These are phyloP conservation scores for Lepidonotus clava DNA, from an alignment of 2,888 invertebrate genomes.

Conservation along the genomic window DNA sequence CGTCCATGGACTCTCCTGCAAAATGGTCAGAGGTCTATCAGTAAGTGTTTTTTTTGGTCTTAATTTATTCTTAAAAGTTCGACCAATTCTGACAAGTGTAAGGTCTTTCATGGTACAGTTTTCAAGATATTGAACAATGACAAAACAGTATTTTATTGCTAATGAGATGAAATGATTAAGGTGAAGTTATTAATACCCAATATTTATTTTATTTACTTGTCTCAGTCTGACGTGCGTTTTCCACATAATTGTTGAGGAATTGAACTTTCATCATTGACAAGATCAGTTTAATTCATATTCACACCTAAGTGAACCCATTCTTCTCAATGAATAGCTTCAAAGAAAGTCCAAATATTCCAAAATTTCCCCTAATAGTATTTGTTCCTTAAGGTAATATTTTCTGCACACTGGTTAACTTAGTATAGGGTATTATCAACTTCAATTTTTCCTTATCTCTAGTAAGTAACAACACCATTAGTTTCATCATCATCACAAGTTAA, in stretches of 20 bases:
- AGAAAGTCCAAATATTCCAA: too few relatives aligned
- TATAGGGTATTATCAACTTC: too few relatives aligned
- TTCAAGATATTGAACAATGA: neutral
- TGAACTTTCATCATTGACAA: neutral
- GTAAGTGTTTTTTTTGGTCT: too few relatives aligned
- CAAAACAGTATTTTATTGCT: neutral
- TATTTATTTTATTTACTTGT: neutral
- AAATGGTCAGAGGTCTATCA: neutral
- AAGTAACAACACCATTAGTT: too few relatives aligned
- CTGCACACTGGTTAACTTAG: too few relatives aligned
- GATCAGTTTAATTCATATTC: too few relatives aligned
- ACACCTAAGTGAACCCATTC: too few relatives aligned
- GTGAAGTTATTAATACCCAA: neutral
- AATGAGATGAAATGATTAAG: neutral
- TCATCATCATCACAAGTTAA: too few relatives aligned
- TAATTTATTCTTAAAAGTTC: neutral
- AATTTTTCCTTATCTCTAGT: too few relatives aligned
- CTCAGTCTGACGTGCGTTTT: neutral
- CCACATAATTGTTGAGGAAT: neutral
- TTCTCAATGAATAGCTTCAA: too few relatives aligned
- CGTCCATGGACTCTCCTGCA: slow-evolving; percentile 90
- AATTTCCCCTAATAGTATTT: too few relatives aligned
- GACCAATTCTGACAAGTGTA: neutral
- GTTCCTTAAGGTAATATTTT: too few relatives aligned
- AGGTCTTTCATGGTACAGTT: neutral